These are phyloP conservation scores for Dynastes tityus DNA, from an alignment of 2,888 invertebrate species.

Conservation along the genomic window DNA sequence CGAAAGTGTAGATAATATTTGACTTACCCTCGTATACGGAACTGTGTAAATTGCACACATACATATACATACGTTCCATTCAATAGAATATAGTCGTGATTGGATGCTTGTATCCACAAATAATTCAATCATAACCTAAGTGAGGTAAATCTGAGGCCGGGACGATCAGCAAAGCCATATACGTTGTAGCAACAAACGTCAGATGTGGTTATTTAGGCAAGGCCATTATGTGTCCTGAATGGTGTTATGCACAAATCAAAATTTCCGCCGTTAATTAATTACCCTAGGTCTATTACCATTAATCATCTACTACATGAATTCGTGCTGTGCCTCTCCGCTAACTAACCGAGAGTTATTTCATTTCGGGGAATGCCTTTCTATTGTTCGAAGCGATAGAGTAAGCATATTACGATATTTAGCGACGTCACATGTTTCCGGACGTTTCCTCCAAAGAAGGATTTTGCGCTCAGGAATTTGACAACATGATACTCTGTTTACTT, in stretches of 20 bases:
- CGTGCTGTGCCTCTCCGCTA: slow-evolving; percentile 32
- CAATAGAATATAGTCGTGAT: background rate
- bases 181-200: slow-evolving; percentile 20
- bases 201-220: slow-evolving; percentile 39
- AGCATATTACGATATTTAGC: slow-evolving; percentile 40
- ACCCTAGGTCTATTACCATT: slow-evolving; percentile 43
- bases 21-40: no score
- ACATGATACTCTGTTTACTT: slow-evolving; percentile 8
- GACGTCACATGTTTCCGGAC: slow-evolving; percentile 28
- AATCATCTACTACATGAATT: slow-evolving; percentile 44
- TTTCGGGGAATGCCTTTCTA: slow-evolving; percentile 41
- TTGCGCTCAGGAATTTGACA: slow-evolving; percentile 42
- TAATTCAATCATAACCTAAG: slow-evolving; percentile 23
- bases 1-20: no score
- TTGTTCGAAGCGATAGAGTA: slow-evolving; percentile 19
- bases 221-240: slow-evolving; percentile 39
- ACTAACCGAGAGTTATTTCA: slow-evolving; percentile 45
- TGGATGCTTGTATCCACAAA: background rate
- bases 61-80: background rate
- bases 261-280: slow-evolving; percentile 43
- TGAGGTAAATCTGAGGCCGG: slow-evolving; percentile 4
- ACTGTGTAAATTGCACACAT: no score
- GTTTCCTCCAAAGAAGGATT: slow-evolving; percentile 28
- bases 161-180: background rate
- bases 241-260: slow-evolving; percentile 41